Evolutionary conservation across 2,113 vertebrate species (phyloP), one percentile per base, ranked within the genome.

Genomic region (Bambusicola thoracicus): DNA sequence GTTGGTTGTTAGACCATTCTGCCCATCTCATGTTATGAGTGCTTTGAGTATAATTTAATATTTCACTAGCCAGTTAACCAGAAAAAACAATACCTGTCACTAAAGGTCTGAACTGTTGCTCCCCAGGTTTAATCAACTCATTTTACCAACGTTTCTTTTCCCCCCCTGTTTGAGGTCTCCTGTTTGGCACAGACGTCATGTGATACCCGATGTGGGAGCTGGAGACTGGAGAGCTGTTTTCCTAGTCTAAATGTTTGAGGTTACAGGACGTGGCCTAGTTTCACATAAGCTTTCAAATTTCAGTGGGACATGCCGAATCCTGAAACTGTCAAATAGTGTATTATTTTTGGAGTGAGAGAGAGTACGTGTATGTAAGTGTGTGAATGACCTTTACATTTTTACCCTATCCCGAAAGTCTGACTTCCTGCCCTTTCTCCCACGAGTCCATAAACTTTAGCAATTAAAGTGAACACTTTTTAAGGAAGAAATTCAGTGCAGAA

Each of bases 371-470:
- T 95, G 81, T 89, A 79, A 92, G 92, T 94, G 92, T 94, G 95
- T 95, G 97, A 95, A 95, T 95, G 97, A 97, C 97, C 97, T 97
- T 96, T 94, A 96, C 95, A 96, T 97, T 97, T 97, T 96, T 97
- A 96, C 92, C 80, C 77, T 92, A 62, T 96, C 89, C 94, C 91
- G 61, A 85, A 97, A 95, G 93, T 92, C 94, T 97, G 93, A 97
- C 96, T 97, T 97, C 96, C 96, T 97, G 92, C 95, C 95, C 95
- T 95, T 87, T 95, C 76, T 96, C 96, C 93, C 92, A 84, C 29
- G 96, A 95, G 95, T 72, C 88, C 93, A 55, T 53, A 93, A 91
- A 94, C 89, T 80, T 81, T 78, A 85, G 83, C 65, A 95, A 93
- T 96, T 96, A 74, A 96, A 96, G 67, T 29, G 92, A 97, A 91